phyloP scores from a whole-genome alignment of 2,113 vertebrate genomes.

The Sinocyclocheilus maitianheensis region DNA sequence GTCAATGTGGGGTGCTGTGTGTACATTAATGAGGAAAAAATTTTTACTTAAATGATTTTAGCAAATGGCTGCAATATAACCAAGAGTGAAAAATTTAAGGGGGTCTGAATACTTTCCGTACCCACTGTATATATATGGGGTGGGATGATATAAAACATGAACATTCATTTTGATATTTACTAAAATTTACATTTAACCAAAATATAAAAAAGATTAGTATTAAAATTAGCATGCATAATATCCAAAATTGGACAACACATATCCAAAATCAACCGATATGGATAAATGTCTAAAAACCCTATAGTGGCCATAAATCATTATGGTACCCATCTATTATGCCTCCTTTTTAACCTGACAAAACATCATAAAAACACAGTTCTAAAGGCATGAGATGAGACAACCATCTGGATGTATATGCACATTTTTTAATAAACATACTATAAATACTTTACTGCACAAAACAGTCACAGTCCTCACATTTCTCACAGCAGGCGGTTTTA shows the following conservation, averaged over 20 bases:
- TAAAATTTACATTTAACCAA: not conserved
- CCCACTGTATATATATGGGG: too few relatives aligned
- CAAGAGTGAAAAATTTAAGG: too few relatives aligned
- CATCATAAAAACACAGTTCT: not conserved
- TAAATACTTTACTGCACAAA: not conserved
- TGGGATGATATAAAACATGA: not conserved
- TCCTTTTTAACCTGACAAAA: not conserved
- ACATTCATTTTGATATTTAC: not conserved
- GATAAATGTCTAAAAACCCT: too few relatives aligned
- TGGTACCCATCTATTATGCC: not conserved
- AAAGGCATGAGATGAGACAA: not conserved
- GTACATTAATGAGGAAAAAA: too few relatives aligned
- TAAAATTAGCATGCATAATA: not conserved
- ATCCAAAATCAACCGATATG: not conserved
- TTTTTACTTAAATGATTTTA: too few relatives aligned
- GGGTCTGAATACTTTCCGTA: too few relatives aligned
- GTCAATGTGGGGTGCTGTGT: too few relatives aligned
- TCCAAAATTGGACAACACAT: not conserved
- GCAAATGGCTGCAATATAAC: too few relatives aligned
- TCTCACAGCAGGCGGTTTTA: not conserved
- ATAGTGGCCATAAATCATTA: not conserved
- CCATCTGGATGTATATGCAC: not conserved
- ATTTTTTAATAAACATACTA: not conserved
- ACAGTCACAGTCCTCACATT: not conserved
- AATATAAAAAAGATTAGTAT: not conserved